A percentile compares a stretch with the other conserved stretches of the same genome.
These are phyloP conservation scores for Calycopis cecrops DNA, from an alignment of 1,140 invertebrate genomes.

Conservation along the genomic window DNA sequence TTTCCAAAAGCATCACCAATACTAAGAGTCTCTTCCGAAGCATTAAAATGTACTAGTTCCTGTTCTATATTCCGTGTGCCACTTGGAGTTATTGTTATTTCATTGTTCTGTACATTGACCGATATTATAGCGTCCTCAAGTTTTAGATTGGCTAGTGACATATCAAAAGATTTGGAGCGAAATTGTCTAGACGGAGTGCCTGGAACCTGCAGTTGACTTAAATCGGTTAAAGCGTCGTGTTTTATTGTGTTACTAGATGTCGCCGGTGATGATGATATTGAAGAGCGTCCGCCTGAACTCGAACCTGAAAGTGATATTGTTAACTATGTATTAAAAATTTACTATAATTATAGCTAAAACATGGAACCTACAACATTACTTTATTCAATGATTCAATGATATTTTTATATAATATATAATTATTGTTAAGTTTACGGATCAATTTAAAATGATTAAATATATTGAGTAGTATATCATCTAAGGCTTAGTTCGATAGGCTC, in stretches of 20 bases:
- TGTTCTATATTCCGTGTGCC: slow-evolving; percentile 41
- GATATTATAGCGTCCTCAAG: slow-evolving; percentile 60
- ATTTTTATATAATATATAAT: too few relatives aligned
- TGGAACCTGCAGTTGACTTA: slow-evolving; percentile 56
- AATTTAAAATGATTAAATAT: too few relatives aligned
- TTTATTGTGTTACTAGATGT: slow-evolving; percentile 48
- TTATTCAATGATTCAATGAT: too few relatives aligned
- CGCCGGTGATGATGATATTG: slow-evolving; percentile 57
- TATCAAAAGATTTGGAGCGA: slow-evolving; percentile 65
- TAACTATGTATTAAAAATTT: neutral
- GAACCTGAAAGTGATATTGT: slow-evolving; percentile 48
- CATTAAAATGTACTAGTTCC: slow-evolving; percentile 38
- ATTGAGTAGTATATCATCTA: too few relatives aligned
- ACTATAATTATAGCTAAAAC: neutral
- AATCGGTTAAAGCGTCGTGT: slow-evolving; percentile 39
- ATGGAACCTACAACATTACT: too few relatives aligned
- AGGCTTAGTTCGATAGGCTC: too few relatives aligned
- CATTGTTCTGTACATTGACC: slow-evolving; percentile 55
- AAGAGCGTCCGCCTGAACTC: slow-evolving; percentile 64
- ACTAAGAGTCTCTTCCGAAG: slow-evolving; percentile 48
- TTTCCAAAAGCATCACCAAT: slow-evolving; percentile 47
- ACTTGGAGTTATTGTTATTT: slow-evolving; percentile 63
- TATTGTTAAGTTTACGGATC: too few relatives aligned
- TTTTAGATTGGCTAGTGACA: slow-evolving; percentile 50
- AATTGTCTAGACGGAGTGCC: slow-evolving; percentile 51